phyloP scores from a whole-genome alignment of 1,140 invertebrate species.

The Antheraea pernyi region DNA sequence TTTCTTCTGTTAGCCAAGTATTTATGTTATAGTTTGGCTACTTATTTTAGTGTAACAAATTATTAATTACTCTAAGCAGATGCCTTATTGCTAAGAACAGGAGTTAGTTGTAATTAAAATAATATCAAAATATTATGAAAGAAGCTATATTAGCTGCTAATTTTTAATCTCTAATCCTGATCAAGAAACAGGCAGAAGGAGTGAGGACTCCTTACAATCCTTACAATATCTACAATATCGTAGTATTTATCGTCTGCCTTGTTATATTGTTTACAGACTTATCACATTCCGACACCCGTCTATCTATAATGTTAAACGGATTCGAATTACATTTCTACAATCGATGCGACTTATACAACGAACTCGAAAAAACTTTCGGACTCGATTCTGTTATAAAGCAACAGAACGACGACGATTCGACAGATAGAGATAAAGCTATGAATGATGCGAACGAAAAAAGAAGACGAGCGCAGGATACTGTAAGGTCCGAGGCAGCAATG shows the following conservation, averaged over 20 bases:
- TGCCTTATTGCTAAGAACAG: no score
- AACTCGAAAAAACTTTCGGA: slow-evolving; percentile 94
- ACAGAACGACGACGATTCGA: slow-evolving; percentile 70
- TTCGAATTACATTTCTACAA: slow-evolving; percentile 98
- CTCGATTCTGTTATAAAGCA: slow-evolving; percentile 89
- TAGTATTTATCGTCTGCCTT: slow-evolving; percentile 22
- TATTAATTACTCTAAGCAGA: no score
- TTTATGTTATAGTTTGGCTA: no score
- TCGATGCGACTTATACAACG: slow-evolving; percentile 92
- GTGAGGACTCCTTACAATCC: no score
- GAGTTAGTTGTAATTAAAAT: no score
- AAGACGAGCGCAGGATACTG: slow-evolving; percentile 81
- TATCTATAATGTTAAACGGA: slow-evolving; percentile 96
- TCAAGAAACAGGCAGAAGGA: no score
- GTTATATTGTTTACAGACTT: slow-evolving; percentile 83
- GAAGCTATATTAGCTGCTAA: no score
- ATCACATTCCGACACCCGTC: slow-evolving; percentile 95
- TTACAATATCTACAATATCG: no score
- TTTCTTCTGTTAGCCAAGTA: no score
- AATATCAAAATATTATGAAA: no score
- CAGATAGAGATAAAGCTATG: slow-evolving; percentile 80
- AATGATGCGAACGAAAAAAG: slow-evolving; percentile 81
- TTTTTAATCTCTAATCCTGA: no score
- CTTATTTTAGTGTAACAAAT: no score
- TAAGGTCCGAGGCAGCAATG: slow-evolving; percentile 86